phyloP scores from a whole-genome alignment of 2,113 vertebrate genomes.

The Urocolius indicus region DNA sequence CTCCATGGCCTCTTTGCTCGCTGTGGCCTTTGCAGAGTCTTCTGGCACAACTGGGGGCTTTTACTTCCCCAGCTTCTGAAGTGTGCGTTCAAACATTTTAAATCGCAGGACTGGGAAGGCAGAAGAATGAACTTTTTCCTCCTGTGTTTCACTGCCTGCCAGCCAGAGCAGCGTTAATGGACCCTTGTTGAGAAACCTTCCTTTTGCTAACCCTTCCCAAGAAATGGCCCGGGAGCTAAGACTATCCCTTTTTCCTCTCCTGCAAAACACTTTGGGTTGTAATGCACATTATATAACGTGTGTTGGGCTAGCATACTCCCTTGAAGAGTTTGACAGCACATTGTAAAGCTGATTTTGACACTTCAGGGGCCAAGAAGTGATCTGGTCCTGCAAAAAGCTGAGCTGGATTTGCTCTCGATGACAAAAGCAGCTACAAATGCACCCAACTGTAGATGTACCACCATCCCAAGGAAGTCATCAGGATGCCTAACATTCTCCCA shows the following conservation, averaged over 20 bases:
- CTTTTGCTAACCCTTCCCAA: background rate
- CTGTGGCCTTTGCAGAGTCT: conserved; percentile 51
- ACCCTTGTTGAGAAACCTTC: background rate
- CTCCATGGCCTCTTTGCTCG: background rate
- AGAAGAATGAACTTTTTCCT: conserved; percentile 56
- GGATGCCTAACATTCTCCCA: background rate
- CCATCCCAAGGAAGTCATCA: background rate
- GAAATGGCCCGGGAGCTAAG: background rate
- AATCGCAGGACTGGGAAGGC: conserved; percentile 50
- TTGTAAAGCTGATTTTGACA: background rate
- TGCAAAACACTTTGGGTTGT: background rate
- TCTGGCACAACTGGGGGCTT: conserved; percentile 52
- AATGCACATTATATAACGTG: fast-evolving
- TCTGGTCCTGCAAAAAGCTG: background rate
- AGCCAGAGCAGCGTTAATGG: background rate
- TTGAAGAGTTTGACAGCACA: background rate
- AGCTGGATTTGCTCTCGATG: background rate
- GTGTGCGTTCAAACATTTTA: conserved; percentile 26
- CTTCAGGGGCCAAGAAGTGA: background rate
- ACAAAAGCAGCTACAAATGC: background rate
- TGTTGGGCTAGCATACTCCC: background rate
- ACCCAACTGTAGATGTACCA: background rate
- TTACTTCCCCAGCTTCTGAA: conserved; percentile 45
- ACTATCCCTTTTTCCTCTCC: background rate
- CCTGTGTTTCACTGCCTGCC: conserved; percentile 23